phyloP scores from a whole-genome alignment of 2,888 invertebrate genomes.

The Synanthedon formicaeformis region DNA sequence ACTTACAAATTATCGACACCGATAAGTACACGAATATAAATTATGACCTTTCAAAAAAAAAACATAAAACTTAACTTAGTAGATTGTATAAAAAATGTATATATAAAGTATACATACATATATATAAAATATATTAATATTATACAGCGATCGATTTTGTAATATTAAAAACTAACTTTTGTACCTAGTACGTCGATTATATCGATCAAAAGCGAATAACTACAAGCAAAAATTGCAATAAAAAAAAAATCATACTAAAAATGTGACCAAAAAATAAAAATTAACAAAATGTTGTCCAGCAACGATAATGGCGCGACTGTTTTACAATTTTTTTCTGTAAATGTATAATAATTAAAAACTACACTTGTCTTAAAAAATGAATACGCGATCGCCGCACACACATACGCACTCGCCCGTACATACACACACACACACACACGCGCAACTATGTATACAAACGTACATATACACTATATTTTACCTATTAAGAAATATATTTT shows the following conservation, averaged over 20 bases:
- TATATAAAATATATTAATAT: too few species aligned
- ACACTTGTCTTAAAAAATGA: conserved; percentile 44
- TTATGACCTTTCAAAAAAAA: neutral
- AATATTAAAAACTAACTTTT: too few species aligned
- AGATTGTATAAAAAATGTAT: too few species aligned
- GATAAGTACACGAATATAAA: conserved; percentile 2
- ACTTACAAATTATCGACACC: conserved; percentile 4
- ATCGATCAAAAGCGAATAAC: too few species aligned
- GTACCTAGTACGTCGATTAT: too few species aligned
- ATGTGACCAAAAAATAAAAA: too few species aligned
- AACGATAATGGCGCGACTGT: conserved; percentile 33
- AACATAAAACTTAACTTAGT: neutral
- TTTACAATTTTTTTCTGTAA: conserved; percentile 41
- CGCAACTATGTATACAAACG: conserved; percentile 18
- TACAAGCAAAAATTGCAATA: too few species aligned
- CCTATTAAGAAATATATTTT: neutral
- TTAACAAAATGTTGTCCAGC: conserved; percentile 1
- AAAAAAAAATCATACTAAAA: too few species aligned
- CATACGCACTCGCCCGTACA: conserved; percentile 13
- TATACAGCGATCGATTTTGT: too few species aligned
- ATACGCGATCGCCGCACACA: conserved; percentile 47
- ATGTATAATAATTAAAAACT: conserved; percentile 45
- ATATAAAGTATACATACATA: too few species aligned
- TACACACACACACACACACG: conserved; percentile 18
- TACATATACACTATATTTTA: conserved; percentile 4